Evolutionary conservation across 2,888 invertebrate species (phyloP), one percentile per base, ranked within the genome.

Genomic region (Drosophila sordidula): DNA sequence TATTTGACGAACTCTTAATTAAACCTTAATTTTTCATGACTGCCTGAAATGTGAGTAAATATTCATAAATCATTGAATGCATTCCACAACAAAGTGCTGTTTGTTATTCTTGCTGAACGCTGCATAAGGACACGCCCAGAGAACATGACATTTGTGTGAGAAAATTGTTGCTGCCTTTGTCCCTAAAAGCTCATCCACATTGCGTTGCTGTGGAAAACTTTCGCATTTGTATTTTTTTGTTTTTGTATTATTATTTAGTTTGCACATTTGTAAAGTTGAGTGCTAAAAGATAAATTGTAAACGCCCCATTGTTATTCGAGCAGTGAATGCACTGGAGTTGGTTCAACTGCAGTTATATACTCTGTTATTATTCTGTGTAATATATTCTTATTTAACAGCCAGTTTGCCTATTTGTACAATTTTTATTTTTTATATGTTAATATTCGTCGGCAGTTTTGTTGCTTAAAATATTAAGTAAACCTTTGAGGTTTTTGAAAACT

Each of bases 21-120:
- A 85, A 89, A 75, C 78, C 80, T 86, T 78, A 89, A 89, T 89
- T 80, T 85, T 89, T 88, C 72, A 89, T 86, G 74, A 69, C 58
- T 72, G 36, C 51, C 41, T 51, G 52, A 69, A 54, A 57, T 52
- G 80, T 75, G 70, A 59, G 45, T 54, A 63, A 44, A 66, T 42
- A 45, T 64, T 44, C 61, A 79, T 79, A 75, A 75, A 75, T 79
- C 68, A 79, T 78, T 79, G n/a, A 70, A 22, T 46, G 11, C 34
- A 8, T 39, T 18, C 34, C 6, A n/a, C 34, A 5, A 22, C 32
- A 41, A 34, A 16, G 16, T 12, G 8, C n/a, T 62, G 51, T 46
- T 34, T 68, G 46, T 29, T 26, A 36, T 42, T 44, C 38, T 55
- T 51, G 46, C 47, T 51, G 34, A 51, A 52, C 50, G n/a, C 50